Percentiles rank a stretch among this genome's conserved stretches.
phyloP scores from a whole-genome alignment of 2,797 vertebrate species.

The Chrosomus eos region DNA sequence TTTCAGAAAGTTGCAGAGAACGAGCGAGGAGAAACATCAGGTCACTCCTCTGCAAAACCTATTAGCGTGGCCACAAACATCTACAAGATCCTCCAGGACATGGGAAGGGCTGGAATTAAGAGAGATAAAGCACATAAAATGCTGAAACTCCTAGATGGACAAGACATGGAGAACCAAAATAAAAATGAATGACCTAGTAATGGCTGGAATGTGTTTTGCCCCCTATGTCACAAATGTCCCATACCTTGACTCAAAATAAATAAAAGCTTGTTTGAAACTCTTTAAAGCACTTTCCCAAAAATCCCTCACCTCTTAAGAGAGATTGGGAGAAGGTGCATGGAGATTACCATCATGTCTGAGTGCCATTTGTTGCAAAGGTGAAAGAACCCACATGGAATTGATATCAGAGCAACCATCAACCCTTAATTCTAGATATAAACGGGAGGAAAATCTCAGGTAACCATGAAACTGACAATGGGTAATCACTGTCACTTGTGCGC shows the following conservation, averaged over 20 bases:
- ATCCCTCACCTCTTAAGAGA: conserved; percentile 25
- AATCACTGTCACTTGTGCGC: conserved; percentile 58
- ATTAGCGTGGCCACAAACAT: conserved; percentile 41
- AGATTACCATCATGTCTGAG: conserved; percentile 77
- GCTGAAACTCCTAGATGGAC: conserved; percentile 16
- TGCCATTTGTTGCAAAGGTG: conserved; percentile 76
- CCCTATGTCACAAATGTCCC: background rate
- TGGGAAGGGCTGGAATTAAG: background rate
- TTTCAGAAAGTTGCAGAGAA: conserved; percentile 32
- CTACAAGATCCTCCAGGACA: background rate
- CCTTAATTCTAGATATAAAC: conserved; percentile 37
- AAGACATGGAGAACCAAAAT: conserved; percentile 20
- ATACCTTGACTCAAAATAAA: background rate
- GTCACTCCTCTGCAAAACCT: background rate
- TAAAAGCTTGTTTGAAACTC: conserved; percentile 20
- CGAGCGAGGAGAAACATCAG: conserved; percentile 24
- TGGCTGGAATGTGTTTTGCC: conserved; percentile 2
- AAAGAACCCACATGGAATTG: conserved; percentile 75
- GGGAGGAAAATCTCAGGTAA: conserved; percentile 30
- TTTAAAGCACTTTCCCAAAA: conserved; percentile 31
- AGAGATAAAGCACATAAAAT: conserved; percentile 31
- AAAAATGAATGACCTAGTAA: background rate
- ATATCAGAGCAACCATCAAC: conserved; percentile 37
- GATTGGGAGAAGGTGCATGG: conserved; percentile 11
- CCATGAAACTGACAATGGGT: conserved; percentile 45